Evolutionary conservation across 1,140 invertebrate genomes (phyloP).

Genomic region (Nixonia krombeini): DNA sequence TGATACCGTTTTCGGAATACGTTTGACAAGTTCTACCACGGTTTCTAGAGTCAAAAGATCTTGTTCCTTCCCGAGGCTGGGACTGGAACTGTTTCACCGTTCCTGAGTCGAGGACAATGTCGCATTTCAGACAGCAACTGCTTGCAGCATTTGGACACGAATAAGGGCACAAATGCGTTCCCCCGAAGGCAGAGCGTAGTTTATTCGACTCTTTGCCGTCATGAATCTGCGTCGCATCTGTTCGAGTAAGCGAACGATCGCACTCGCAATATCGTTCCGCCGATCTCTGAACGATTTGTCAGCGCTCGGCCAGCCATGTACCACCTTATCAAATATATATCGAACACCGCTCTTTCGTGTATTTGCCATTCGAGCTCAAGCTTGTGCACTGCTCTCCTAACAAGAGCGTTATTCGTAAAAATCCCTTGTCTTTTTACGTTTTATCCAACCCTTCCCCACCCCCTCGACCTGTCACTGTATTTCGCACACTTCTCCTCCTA

Average conservation of each 20-base stretch:
- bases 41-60: too few relatives aligned
- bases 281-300: constrained; percentile 66
- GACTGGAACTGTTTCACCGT: too few relatives aligned
- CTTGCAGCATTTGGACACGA: not conserved
- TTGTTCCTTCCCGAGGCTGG: too few relatives aligned
- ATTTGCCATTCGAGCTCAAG: constrained; percentile 54
- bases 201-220: constrained; percentile 51
- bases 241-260: constrained; percentile 45
- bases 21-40: too few relatives aligned
- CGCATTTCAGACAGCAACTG: too few relatives aligned
- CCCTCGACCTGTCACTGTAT: too few relatives aligned
- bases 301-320: constrained; percentile 63
- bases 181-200: constrained; percentile 12
- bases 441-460: too few relatives aligned
- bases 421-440: constrained; percentile 7
- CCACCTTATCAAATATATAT: constrained; percentile 69
- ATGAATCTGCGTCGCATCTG: constrained; percentile 60
- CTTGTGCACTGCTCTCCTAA: constrained; percentile 30
- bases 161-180: not conserved
- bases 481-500: too few relatives aligned
- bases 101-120: too few relatives aligned
- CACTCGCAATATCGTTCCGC: constrained; percentile 54
- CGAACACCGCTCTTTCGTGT: constrained; percentile 65
- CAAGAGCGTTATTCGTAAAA: constrained; percentile 38
- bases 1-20: too few relatives aligned